These are phyloP conservation scores for Sardina pilchardus DNA, from an alignment of 2,113 vertebrate genomes.

Conservation along the genomic window DNA sequence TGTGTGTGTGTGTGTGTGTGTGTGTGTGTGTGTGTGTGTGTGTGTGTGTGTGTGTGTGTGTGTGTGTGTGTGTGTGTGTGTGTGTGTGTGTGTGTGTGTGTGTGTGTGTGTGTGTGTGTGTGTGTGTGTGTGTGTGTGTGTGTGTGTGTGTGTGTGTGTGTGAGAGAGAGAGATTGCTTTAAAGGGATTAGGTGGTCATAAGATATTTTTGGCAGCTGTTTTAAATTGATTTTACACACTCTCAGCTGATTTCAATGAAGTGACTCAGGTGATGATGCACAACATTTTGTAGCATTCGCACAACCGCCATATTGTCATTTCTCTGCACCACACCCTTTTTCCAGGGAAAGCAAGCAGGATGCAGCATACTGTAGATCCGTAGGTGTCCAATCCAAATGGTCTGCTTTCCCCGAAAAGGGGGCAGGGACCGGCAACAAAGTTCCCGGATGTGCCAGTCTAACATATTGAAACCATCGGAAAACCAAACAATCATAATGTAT, in stretches of 20 bases:
- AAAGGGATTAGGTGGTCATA: neutral
- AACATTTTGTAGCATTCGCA: neutral
- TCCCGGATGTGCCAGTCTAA: too few relatives aligned
- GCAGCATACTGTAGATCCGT: too few relatives aligned
- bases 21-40: neutral
- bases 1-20: neutral
- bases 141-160: neutral
- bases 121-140: neutral
- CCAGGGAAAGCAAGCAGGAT: too few relatives aligned
- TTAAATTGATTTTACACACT: neutral
- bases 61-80: constrained; percentile 72
- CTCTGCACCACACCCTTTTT: too few relatives aligned
- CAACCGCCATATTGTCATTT: too few relatives aligned
- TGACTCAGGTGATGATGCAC: neutral
- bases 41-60: too few relatives aligned
- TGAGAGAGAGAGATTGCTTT: neutral
- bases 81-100: neutral
- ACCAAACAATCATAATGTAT: neutral
- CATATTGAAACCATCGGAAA: neutral
- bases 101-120: neutral
- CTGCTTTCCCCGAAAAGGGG: too few relatives aligned
- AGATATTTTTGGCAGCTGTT: neutral
- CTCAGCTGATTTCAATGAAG: constrained; percentile 7
- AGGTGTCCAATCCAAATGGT: too few relatives aligned
- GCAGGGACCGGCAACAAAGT: too few relatives aligned